Evolutionary conservation across 30 jellyfish, hydroid and myxozoan genomes (phyloP), one percentile per base, ranked within the genome.

Genomic region (Hydractinia symbiolongicarpus): DNA sequence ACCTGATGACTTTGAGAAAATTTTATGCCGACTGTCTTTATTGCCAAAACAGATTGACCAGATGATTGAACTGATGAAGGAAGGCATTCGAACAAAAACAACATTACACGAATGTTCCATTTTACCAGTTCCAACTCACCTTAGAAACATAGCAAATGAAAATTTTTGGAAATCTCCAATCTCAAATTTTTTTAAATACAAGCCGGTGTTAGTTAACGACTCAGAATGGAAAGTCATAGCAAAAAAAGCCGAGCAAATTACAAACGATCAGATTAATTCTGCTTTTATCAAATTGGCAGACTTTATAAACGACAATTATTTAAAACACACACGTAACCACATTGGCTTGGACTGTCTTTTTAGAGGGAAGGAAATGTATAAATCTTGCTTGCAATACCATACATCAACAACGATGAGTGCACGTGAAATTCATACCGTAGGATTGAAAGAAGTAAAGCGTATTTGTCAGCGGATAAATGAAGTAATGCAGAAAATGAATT

Each of bases 31-130:
- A 15, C 53, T 71, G 4, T 50, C 17, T 14, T 14, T 19, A 50
- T 53, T 71, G 9, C 40, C 44, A 30, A 53, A 19, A 15, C 80
- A 71, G n/a, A 7, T 71, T 14, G 80, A 71, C 14, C 80, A 71
- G 60, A 71, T 71, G 9, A 71, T 71, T 15, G 53, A 19, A 0
- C 80, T 71, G 80, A 71, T 71, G 80, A 71, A 71, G 50, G 80
- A 71, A 71, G 80, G 80, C 10, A 71, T 71, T 19, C 80, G 80
- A 5, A 19, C 8, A n/a, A 50, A 71, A 50, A 19, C n/a, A 11
- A 71, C 80, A 13, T 30, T 71, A 51, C 74, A 64, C 74, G 74
- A 4, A 64, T 51, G 40, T 64, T 64, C 74, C 16, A 64, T 64
- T n/a, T 64, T 51, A 64, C 52, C 40, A 7, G 74, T 64, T 0